These are phyloP conservation scores for Lucilia cuprina DNA, from an alignment of 1,140 invertebrate species.

Conservation along the genomic window DNA sequence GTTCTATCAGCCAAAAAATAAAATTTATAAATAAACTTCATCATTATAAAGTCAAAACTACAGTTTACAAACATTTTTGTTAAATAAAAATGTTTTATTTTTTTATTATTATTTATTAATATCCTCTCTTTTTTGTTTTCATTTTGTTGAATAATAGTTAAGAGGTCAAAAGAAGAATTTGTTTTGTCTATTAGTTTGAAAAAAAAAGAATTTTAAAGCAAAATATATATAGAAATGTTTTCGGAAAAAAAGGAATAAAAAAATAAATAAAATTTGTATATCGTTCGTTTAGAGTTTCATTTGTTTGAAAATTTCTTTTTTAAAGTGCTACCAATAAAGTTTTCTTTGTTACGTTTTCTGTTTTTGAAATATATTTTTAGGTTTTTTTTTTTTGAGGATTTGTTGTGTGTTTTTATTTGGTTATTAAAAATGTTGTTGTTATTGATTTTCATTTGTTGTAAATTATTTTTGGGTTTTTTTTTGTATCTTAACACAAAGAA, in stretches of 20 bases:
- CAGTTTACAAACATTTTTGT: background rate
- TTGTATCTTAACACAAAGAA: constrained; percentile 31
- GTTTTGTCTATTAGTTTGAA: background rate
- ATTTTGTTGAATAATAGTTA: background rate
- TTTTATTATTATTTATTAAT: background rate
- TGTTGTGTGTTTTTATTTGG: background rate
- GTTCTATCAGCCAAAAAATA: background rate
- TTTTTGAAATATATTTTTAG: background rate
- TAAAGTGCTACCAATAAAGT: constrained; percentile 19
- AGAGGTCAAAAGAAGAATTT: background rate
- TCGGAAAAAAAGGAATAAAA: background rate
- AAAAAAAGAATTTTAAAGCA: background rate
- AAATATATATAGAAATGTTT: background rate
- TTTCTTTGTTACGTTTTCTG: constrained; percentile 17
- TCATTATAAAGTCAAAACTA: background rate
- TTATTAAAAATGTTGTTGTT: constrained; percentile 20
- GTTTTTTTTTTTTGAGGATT: constrained; percentile 4
- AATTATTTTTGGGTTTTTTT: constrained; percentile 19
- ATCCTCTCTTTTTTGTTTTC: background rate
- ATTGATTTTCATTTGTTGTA: background rate
- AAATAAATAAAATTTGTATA: background rate
- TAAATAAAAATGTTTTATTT: background rate
- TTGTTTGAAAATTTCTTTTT: background rate
- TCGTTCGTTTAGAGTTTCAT: constrained; percentile 9
- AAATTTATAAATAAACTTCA: background rate